Evolutionary conservation across 1,140 invertebrate species (phyloP), one percentile per base, ranked within the genome.

Genomic region (Drosophila kikkawai): DNA sequence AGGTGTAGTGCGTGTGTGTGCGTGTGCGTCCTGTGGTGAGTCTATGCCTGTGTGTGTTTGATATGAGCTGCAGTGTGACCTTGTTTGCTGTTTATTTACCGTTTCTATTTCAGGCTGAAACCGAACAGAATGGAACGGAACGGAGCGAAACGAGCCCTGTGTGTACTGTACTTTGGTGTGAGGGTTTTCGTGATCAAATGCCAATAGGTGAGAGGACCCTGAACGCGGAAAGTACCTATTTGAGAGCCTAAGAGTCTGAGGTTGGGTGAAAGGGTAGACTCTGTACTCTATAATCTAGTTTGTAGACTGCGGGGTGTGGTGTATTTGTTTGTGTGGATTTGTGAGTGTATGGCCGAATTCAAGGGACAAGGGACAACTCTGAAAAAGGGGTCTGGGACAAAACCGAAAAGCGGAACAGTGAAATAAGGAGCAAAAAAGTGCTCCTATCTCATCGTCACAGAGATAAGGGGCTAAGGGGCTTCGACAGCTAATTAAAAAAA

Each of bases 141-240:
- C 36, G 13, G n/a, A 15, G 29, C n/a, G 34, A 13, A 57, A 57
- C 22, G 19, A 19, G 53, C 53, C 19, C 19, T 45, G 42, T 51
- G 44, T 48, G 37, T 64, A 44, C 56, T 67, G 39, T 47, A 45
- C 56, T 50, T 66, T 5, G 9, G 51, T 51, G 45, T 55, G 47
- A 9, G 36, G 53, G 45, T 36, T 34, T 19, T 53, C 47, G 59
- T 78, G 47, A 44, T 71, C 56, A 63, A 68, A 67, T 77, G 67
- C 80, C 79, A 81, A 78, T 82, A 37, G 77, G 58, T 60, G 51
- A 58, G 36, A 51, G 34, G 65, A 50, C 11, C 17, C 42, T 48
- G n/a, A 32, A 13, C 48, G 19, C 41, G 26, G 5, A 39, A 17
- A n/a, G 19, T 17, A 22, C 67, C 47, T 19, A 55, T 71, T 50